Evolutionary conservation across 2,888 invertebrate species (phyloP).

Genomic region (Bedellia somnulentella): DNA sequence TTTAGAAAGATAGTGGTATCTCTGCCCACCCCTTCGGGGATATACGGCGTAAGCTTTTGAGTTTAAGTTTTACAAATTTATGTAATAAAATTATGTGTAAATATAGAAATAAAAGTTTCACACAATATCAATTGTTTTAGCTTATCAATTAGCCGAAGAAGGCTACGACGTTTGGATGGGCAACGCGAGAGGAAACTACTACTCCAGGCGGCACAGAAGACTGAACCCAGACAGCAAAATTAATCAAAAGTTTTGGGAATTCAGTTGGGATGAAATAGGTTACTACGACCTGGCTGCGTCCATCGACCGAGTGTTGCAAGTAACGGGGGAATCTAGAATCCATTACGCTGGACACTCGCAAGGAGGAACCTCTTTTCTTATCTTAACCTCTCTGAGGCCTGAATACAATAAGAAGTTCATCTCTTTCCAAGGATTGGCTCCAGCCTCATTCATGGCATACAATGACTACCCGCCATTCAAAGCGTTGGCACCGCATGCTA

Average conservation of each 20-base stretch:
- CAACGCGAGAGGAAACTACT: conserved; percentile 73
- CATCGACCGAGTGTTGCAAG: conserved; percentile 20
- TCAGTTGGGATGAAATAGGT: conserved; percentile 37
- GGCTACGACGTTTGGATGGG: conserved; percentile 79
- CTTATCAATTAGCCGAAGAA: conserved; percentile 55
- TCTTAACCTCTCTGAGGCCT: conserved; percentile 29
- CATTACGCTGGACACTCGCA: conserved; percentile 42
- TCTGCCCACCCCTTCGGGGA: too few species aligned
- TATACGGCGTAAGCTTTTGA: too few species aligned
- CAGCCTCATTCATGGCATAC: conserved; percentile 26
- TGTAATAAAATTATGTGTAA: too few species aligned
- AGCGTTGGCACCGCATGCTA: conserved; percentile 17
- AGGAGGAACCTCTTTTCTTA: conserved; percentile 33
- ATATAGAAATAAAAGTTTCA: too few species aligned
- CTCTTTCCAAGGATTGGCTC: conserved; percentile 38
- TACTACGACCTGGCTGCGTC: conserved; percentile 24
- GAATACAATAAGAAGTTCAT: conserved; percentile 29
- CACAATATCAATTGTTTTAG: too few species aligned
- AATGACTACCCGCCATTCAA: conserved; percentile 17
- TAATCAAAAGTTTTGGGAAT: conserved; percentile 25
- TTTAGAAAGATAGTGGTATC: too few species aligned
- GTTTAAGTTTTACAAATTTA: too few species aligned
- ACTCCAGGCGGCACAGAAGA: conserved; percentile 34
- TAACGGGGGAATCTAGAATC: conserved; percentile 19
- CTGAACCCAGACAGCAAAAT: conserved; percentile 18